Percentiles rank a stretch among this genome's conserved stretches.
These are phyloP conservation scores for Ennomos quercinarius DNA, from an alignment of 2,888 invertebrate genomes.

Conservation along the genomic window DNA sequence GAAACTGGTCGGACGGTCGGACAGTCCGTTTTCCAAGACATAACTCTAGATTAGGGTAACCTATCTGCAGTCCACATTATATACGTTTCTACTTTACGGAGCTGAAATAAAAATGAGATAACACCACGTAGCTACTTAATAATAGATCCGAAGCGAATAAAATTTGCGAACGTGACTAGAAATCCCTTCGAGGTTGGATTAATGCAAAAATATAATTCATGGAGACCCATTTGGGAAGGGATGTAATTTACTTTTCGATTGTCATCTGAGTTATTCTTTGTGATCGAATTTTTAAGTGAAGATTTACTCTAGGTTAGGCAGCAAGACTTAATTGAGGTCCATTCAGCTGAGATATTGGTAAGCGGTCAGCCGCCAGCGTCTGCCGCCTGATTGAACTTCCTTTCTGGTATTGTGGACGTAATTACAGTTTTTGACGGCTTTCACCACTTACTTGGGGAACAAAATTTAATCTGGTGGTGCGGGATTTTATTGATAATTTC, in stretches of 20 bases:
- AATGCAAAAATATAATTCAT: slow-evolving; percentile 59
- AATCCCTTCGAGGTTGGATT: slow-evolving; percentile 52
- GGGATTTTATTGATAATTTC: slow-evolving; percentile 7
- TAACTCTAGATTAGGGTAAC: slow-evolving; percentile 24
- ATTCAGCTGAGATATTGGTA: slow-evolving; percentile 74
- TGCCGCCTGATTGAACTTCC: slow-evolving; percentile 57
- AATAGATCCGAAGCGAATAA: slow-evolving; percentile 42
- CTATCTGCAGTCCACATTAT: slow-evolving; percentile 28
- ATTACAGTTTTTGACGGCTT: slow-evolving; percentile 49
- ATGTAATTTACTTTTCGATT: slow-evolving; percentile 69
- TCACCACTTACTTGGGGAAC: slow-evolving; percentile 34
- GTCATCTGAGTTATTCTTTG: slow-evolving; percentile 60
- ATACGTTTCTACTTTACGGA: slow-evolving; percentile 25
- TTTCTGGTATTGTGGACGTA: slow-evolving; percentile 54
- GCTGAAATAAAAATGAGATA: slow-evolving; percentile 35
- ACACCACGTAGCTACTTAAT: slow-evolving; percentile 40
- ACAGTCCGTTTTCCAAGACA: slow-evolving; percentile 13
- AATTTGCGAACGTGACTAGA: slow-evolving; percentile 59
- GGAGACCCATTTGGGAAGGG: slow-evolving; percentile 53
- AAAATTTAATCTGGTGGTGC: slow-evolving; percentile 21
- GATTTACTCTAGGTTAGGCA: slow-evolving; percentile 64
- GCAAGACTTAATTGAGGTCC: slow-evolving; percentile 70
- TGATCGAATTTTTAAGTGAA: slow-evolving; percentile 58
- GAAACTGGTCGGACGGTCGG: neutral
- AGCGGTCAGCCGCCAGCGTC: slow-evolving; percentile 58